Evolutionary conservation across 1,140 invertebrate species (phyloP), one percentile per base, ranked within the genome.

Genomic region (Temnothorax nylanderi): DNA sequence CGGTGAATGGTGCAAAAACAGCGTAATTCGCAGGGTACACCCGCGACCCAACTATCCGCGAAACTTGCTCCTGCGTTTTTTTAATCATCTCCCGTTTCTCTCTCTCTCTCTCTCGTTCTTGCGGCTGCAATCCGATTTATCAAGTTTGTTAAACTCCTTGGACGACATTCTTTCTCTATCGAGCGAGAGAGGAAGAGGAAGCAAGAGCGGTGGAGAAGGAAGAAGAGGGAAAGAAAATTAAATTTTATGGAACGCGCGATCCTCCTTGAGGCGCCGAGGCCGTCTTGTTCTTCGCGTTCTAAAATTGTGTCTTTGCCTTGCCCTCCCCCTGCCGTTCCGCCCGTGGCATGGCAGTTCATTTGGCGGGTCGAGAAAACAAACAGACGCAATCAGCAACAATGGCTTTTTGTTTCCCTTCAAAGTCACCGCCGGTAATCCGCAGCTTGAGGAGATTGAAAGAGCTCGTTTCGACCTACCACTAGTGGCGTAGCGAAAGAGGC

Each of bases 341-440:
- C n/a, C 13, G 60, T 86, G 37, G 62, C 62, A 37, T 41, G 54
- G 80, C 41, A 84, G 81, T 84, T 84, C 81, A 84, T 84, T 84
- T 84, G 81, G 54, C 71, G 69, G 69, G 81, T 84, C 56, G 69
- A 60, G 81, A 84, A 84, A 84, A 84, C 81, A 84, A 84, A 84
- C 81, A 65, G 84, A 65, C 75, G 72, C 72, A 86, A 86, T 86
- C 84, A 76, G 72, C 75, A 84, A 84, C 81, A 84, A 84, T 84
- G 81, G 69, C 81, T 60, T 75, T 84, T 86, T 86, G 72, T 78
- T 74, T 78, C 75, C 41, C 75, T 49, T 64, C 84, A 67, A 77
- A 76, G 69, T 77, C 84, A 67, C 62, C 77, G 47, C 47, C 77
- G 64, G 77, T 81, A 81, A 81, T 81, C 77, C 77, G 77, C 77